These are phyloP conservation scores for Drepana falcataria DNA, from an alignment of 2,888 invertebrate species.

Conservation along the genomic window DNA sequence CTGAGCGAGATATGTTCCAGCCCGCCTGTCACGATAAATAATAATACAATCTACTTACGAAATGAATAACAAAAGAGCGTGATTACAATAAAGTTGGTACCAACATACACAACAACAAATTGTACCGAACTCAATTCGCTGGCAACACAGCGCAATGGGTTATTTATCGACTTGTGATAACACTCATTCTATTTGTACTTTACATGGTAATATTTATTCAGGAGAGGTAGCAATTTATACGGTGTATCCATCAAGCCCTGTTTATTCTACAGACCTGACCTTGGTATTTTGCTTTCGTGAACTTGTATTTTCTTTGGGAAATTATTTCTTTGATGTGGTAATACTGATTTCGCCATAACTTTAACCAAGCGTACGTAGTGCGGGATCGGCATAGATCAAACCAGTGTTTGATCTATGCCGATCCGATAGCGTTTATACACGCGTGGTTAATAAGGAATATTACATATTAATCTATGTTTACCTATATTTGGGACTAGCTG, in stretches of 20 bases:
- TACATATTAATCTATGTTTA: no score
- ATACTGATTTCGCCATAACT: neutral
- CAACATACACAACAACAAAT: no score
- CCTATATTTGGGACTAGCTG: no score
- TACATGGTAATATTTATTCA: neutral
- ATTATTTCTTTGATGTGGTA: neutral
- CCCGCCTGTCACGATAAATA: no score
- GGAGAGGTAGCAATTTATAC: neutral
- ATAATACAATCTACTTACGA: no score
- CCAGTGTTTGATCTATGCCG: no score
- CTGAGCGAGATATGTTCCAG: no score
- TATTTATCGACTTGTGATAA: neutral
- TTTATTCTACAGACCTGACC: neutral
- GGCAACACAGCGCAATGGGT: neutral
- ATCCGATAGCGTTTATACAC: no score
- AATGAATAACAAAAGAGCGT: no score
- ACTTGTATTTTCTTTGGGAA: neutral
- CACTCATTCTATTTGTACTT: neutral
- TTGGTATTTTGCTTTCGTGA: neutral
- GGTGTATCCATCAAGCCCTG: neutral
- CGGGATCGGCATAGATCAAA: no score
- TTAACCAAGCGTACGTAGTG: neutral
- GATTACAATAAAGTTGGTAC: no score
- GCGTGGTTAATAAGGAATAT: no score
- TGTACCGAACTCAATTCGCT: neutral